These are phyloP conservation scores for Arctocebus calabarensis DNA, from an alignment of 2,797 vertebrate species.

Conservation along the genomic window DNA sequence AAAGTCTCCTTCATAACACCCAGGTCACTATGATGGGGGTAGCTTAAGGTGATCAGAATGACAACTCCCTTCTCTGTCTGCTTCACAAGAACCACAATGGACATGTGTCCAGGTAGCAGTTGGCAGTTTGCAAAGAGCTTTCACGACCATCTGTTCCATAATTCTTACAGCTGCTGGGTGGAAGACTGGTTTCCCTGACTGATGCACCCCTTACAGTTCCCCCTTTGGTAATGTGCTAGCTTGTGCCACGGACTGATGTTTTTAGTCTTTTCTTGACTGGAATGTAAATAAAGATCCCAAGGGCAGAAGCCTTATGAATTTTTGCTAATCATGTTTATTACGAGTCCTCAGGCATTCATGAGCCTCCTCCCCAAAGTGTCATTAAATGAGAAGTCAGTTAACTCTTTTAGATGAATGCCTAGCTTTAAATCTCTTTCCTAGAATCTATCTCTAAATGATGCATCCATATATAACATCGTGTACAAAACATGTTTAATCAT, in stretches of 20 bases:
- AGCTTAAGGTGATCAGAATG: background rate
- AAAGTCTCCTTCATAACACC: background rate
- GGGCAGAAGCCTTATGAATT: background rate
- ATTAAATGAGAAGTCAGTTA: constrained; percentile 2
- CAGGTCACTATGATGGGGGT: background rate
- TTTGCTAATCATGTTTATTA: background rate
- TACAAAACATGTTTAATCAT: constrained; percentile 26
- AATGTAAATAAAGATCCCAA: background rate
- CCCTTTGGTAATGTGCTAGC: background rate
- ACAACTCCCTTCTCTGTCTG: background rate
- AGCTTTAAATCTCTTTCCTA: constrained; percentile 4
- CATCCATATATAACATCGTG: background rate
- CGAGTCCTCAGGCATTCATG: background rate
- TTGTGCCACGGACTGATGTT: background rate
- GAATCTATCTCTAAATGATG: background rate
- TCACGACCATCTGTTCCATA: background rate
- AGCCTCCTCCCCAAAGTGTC: background rate
- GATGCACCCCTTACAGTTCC: background rate
- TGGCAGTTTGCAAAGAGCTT: background rate
- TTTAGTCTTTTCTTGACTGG: background rate
- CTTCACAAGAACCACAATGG: no score
- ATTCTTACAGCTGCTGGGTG: background rate
- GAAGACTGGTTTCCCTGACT: background rate
- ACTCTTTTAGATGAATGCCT: background rate
- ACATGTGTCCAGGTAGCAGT: background rate